Evolutionary conservation across 2,888 invertebrate genomes (phyloP), one percentile per base, ranked within the genome.

Genomic region (Apomyelois bistriatella): DNA sequence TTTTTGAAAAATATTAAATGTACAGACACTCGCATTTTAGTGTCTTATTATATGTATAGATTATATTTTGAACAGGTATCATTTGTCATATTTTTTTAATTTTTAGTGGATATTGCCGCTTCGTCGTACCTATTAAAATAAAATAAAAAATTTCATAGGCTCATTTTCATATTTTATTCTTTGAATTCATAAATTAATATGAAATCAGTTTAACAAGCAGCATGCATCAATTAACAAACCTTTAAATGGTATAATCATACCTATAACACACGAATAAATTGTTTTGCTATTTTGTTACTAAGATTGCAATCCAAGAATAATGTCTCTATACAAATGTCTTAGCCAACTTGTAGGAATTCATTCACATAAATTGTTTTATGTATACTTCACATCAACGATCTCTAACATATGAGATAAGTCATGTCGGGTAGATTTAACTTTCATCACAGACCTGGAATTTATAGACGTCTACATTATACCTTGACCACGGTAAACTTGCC

Each of bases 291-390:
- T 46, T 15, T 35, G 15, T 32, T 15, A 15, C 46, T 32, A 35
- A 32, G 16, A 17, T 15, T 30, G 30, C 43, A 13, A 22, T 32
- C 16, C 8, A 35, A 46, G 46, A 46, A 46, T 46, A 15, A 46
- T 46, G 46, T 46, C 46, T 46, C 46, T 46, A 46, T 46, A 46
- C 46, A 46, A 35, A 32, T 46, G 46, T 46, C 46, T 32, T 32
- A 16, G 46, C 32, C 15, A 42, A 42, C 8, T 42, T 22, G 30
- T 30, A 32, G 32, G 46, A 46, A 30, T 46, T 15, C n/a, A 32
- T 46, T 46, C 16, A 32, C 32, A 46, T 35, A 46, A 46, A 30
- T 32, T 32, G 46, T 46, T 9, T 46, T 7, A 15, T 30, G 15
- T 13, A 15, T 35, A 16, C 32, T 46, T 43, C 32, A 46, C 32